Percentiles rank a stretch among this genome's conserved stretches.
Conservation (phyloP, 1,140 invertebrate genomes). For the Aphaenogaster floridana region DNA sequence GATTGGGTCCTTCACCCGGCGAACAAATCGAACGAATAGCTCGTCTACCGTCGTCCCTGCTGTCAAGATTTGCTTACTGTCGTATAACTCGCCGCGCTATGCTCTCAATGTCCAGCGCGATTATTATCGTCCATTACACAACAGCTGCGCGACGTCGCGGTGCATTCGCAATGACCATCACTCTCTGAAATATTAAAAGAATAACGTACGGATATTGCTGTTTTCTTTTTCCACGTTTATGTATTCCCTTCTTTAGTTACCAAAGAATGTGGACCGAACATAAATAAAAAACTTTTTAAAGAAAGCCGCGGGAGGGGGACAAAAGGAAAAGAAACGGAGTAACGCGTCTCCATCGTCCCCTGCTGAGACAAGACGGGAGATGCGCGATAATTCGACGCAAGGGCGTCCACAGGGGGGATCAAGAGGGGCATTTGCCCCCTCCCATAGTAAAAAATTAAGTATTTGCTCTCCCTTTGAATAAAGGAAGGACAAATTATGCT, state of each 20-base stretch:
- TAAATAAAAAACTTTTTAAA: not conserved
- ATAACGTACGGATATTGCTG: not conserved
- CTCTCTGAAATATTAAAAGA: not conserved
- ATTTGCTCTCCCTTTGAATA: too few relatives aligned
- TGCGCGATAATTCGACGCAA: not conserved
- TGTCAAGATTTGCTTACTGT: constrained; percentile 63
- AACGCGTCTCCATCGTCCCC: too few relatives aligned
- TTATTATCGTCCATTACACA: constrained; percentile 68
- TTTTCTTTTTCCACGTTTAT: not conserved
- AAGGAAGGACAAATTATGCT: too few relatives aligned
- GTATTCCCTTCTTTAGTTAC: not conserved
- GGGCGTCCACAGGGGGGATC: not conserved
- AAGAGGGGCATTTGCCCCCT: too few relatives aligned
- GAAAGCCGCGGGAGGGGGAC: not conserved
- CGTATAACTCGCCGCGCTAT: constrained; percentile 45
- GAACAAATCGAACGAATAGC: constrained; percentile 73
- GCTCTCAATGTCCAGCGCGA: constrained; percentile 59
- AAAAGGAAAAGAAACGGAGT: not conserved
- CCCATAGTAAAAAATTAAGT: too few relatives aligned
- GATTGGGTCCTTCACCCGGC: constrained; percentile 79
- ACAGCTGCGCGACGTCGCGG: constrained; percentile 35
- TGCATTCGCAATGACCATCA: not conserved
- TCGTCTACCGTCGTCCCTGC: constrained; percentile 47
- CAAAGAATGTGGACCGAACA: not conserved
- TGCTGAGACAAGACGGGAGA: not conserved